Conservation (phyloP, 2,888 invertebrate genomes). For the Gryllus longicercus region DNA sequence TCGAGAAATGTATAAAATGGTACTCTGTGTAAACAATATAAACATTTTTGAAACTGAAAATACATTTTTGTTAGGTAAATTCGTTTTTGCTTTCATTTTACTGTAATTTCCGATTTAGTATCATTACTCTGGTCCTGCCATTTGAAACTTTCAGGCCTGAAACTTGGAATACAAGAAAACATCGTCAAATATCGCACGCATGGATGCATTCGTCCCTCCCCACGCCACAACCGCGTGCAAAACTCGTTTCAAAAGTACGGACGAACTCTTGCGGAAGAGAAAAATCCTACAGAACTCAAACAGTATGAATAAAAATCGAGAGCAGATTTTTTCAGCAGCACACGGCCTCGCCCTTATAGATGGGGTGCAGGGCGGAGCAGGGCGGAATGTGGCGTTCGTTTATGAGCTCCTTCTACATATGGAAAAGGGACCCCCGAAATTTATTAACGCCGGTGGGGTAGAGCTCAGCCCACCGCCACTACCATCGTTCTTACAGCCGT, state of each 20-base stretch:
- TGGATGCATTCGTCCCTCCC: background rate
- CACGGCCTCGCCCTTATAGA: background rate
- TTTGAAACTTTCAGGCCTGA: no score
- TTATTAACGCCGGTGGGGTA: background rate
- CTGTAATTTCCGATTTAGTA: no score
- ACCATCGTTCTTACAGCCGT: no score
- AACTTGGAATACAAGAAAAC: no score
- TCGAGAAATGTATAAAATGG: no score
- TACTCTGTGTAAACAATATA: no score
- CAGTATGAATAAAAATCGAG: slow-evolving; percentile 8
- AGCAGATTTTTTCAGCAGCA: background rate
- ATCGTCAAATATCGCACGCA: no score
- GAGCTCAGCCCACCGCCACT: background rate
- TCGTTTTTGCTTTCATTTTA: no score
- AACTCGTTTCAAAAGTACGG: background rate
- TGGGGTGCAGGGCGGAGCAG: background rate
- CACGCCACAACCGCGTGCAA: background rate
- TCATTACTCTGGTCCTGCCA: no score
- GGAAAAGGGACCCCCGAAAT: background rate
- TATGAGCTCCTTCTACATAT: slow-evolving; percentile 17
- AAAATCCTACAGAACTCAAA: slow-evolving; percentile 17
- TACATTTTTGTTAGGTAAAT: no score
- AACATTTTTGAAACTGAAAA: no score
- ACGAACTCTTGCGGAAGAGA: background rate
- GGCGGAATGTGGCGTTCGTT: background rate